Conservation (phyloP, 2,113 vertebrate genomes). For the Formicarius rufipectus region DNA sequence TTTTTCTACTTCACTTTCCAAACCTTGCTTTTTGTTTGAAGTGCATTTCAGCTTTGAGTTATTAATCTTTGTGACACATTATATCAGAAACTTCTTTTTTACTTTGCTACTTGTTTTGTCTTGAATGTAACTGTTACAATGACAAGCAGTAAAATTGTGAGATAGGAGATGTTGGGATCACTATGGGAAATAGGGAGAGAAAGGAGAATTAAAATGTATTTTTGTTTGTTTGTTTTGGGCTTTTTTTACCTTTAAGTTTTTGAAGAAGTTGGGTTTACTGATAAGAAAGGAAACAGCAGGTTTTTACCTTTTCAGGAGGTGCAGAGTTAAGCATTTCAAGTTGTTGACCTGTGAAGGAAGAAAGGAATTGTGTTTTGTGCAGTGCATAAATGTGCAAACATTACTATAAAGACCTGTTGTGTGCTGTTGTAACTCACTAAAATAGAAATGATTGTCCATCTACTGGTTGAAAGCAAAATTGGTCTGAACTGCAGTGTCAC, state of each 20-base stretch:
- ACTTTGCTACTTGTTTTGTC: not conserved
- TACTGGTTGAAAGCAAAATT: constrained; percentile 45
- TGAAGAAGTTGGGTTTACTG: not conserved
- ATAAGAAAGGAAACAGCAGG: not conserved
- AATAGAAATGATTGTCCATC: constrained; percentile 1
- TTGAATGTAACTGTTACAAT: not conserved
- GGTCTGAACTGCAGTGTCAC: constrained; percentile 34
- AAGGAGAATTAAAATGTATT: not conserved
- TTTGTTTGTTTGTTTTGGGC: not conserved
- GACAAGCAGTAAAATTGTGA: not conserved
- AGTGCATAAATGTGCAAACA: not conserved
- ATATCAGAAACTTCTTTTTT: not conserved
- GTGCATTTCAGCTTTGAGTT: not conserved
- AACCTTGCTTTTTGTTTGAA: not conserved
- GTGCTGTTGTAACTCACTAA: not conserved
- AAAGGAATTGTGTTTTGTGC: not conserved
- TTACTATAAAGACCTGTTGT: not conserved
- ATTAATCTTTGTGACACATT: not conserved
- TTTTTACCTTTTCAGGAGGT: not conserved
- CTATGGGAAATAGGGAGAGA: not conserved
- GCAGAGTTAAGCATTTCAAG: not conserved
- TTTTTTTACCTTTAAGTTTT: not conserved
- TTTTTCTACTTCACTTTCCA: not conserved
- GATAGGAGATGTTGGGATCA: not conserved
- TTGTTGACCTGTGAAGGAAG: not conserved